Evolutionary conservation across 2,888 invertebrate species (phyloP).

Genomic region (Ochropacha duplaris): DNA sequence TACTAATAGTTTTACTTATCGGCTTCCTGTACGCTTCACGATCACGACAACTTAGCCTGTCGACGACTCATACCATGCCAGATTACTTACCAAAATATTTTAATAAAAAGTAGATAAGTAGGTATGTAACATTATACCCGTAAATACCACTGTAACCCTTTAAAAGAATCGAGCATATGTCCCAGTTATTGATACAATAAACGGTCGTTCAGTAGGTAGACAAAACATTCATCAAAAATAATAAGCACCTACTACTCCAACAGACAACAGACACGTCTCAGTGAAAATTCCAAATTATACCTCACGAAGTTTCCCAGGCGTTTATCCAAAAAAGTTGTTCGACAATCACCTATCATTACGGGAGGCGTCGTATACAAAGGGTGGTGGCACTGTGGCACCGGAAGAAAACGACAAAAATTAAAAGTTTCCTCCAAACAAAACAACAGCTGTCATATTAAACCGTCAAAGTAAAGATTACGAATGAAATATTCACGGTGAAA

Average conservation of each 20-base stretch:
- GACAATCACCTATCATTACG: constrained; percentile 79
- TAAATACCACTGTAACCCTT: constrained; percentile 23
- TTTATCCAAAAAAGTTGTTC: constrained; percentile 66
- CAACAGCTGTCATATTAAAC: constrained; percentile 82
- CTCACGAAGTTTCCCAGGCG: constrained; percentile 63
- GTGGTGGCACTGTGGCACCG: constrained; percentile 57
- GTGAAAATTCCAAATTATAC: constrained; percentile 73
- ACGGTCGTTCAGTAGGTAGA: constrained; percentile 37
- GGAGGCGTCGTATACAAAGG: constrained; percentile 75
- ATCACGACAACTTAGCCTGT: constrained; percentile 46
- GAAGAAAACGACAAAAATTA: constrained; percentile 77
- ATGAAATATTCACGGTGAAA: constrained; percentile 83
- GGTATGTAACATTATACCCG: background rate
- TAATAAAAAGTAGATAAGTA: background rate
- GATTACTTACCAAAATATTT: constrained; percentile 15
- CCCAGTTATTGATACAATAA: constrained; percentile 36
- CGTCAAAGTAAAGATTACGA: constrained; percentile 81
- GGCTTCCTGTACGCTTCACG: constrained; percentile 56
- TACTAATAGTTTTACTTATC: constrained; percentile 77
- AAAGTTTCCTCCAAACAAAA: constrained; percentile 80
- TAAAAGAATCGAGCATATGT: constrained; percentile 22
- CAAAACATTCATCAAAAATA: constrained; percentile 66
- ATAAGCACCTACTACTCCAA: constrained; percentile 60
- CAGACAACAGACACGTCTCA: constrained; percentile 55
- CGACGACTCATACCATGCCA: constrained; percentile 34